phyloP scores from a whole-genome alignment of 2,888 invertebrate genomes.

The Microchrysa polita region DNA sequence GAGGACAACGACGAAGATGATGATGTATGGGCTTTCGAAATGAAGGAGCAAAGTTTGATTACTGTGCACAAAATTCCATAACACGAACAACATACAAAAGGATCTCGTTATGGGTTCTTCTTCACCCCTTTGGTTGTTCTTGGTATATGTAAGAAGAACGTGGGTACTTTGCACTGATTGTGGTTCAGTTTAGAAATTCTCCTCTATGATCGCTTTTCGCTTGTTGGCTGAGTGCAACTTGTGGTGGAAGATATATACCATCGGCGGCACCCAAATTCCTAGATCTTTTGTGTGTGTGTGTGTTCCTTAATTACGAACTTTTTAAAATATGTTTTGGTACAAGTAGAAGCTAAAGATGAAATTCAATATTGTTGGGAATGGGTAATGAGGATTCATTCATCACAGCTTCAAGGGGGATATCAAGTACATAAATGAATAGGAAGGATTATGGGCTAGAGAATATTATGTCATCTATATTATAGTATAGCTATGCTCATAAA shows the following conservation, averaged over 20 bases:
- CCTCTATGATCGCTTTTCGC: neutral
- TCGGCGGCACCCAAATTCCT: neutral
- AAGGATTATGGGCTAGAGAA: no score
- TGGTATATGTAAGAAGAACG: no score
- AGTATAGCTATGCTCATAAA: no score
- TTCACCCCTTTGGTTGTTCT: neutral
- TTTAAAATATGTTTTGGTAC: constrained; percentile 11
- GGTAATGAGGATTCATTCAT: neutral
- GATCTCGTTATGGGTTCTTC: constrained; percentile 14
- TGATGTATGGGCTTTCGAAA: constrained; percentile 34
- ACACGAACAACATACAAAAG: constrained; percentile 36
- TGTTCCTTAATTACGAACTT: constrained; percentile 33
- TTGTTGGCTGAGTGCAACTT: neutral
- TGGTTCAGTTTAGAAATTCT: neutral
- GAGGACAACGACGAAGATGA: no score
- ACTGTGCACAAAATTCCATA: constrained; percentile 40
- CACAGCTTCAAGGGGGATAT: no score
- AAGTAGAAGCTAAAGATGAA: neutral
- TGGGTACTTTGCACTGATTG: neutral
- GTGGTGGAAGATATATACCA: constrained; percentile 4
- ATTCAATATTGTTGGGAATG: neutral
- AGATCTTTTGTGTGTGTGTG: neutral
- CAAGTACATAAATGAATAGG: no score
- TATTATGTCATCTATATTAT: no score
- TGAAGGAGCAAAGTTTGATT: constrained; percentile 37